Percentiles rank a stretch among this genome's conserved stretches.
Conservation (phyloP, 2,113 vertebrate genomes). For the Protomyctophum bolini region DNA sequence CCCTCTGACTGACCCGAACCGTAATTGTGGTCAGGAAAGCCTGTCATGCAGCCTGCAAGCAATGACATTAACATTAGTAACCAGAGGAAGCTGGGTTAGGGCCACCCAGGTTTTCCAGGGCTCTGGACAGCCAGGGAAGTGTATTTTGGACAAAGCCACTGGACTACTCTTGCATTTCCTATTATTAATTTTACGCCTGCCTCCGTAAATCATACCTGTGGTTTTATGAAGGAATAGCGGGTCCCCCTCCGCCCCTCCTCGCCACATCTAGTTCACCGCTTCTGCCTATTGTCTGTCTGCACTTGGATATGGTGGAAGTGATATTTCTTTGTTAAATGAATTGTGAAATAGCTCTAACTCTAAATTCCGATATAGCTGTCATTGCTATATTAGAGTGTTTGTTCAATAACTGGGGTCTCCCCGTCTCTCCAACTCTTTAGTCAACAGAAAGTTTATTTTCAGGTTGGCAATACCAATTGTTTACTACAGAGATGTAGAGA, state of each 20-base stretch:
- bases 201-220: constrained; percentile 77
- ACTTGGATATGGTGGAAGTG: too few species aligned
- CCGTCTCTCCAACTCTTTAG: neutral
- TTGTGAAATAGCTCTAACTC: too few species aligned
- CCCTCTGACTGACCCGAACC: constrained; percentile 68
- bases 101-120: constrained; percentile 79
- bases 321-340: too few species aligned
- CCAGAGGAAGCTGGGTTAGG: constrained; percentile 73
- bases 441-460: too few species aligned
- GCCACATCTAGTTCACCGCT: constrained; percentile 25
- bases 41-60: constrained; percentile 65
- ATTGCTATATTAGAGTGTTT: too few species aligned
- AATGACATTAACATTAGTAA: constrained; percentile 79
- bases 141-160: constrained; percentile 74
- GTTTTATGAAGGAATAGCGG: constrained; percentile 58
- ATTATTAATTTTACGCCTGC: constrained; percentile 75
- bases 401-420: neutral
- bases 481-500: too few species aligned
- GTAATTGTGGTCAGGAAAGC: constrained; percentile 58
- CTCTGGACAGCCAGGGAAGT: constrained; percentile 70
- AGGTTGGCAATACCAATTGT: too few species aligned
- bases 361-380: too few species aligned
- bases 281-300: constrained; percentile 42
- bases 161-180: constrained; percentile 75
- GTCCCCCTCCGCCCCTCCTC: constrained; percentile 28